Conservation (phyloP, 2,888 invertebrate genomes). For the Pachydiplax longipennis region DNA sequence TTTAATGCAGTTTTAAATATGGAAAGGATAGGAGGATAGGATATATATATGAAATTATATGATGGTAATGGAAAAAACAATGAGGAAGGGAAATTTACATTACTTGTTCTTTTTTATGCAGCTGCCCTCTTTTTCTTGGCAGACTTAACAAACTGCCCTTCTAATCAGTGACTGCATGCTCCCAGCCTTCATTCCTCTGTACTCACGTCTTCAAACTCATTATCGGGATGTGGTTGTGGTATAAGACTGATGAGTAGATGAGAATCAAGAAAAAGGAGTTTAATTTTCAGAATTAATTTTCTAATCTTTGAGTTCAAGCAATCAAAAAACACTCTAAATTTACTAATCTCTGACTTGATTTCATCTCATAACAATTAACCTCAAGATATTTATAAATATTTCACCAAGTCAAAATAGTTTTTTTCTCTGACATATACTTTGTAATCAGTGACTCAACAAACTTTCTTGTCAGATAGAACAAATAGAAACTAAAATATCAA, state of each 20-base stretch:
- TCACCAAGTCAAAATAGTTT: too few relatives aligned
- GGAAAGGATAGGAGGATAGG: neutral
- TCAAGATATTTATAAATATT: too few relatives aligned
- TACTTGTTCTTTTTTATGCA: neutral
- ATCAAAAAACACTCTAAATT: too few relatives aligned
- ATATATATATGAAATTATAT: too few relatives aligned
- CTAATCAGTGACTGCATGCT: neutral
- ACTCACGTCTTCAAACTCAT: slow-evolving; percentile 35
- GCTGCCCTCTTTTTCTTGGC: neutral
- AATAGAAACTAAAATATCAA: too few relatives aligned
- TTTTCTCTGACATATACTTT: too few relatives aligned
- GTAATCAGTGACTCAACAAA: too few relatives aligned
- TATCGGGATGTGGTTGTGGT: slow-evolving; percentile 4
- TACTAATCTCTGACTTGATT: too few relatives aligned
- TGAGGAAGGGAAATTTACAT: neutral
- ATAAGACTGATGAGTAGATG: neutral
- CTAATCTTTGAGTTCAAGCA: too few relatives aligned
- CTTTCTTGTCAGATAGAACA: too few relatives aligned
- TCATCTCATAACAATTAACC: too few relatives aligned
- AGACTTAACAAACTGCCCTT: neutral
- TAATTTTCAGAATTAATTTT: neutral
- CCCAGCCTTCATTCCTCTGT: slow-evolving; percentile 15
- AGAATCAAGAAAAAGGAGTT: neutral
- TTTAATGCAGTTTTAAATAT: neutral
- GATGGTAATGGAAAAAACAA: neutral